phyloP scores from a whole-genome alignment of 2,797 vertebrate species.

The Cryptoblepharus egeriae region DNA sequence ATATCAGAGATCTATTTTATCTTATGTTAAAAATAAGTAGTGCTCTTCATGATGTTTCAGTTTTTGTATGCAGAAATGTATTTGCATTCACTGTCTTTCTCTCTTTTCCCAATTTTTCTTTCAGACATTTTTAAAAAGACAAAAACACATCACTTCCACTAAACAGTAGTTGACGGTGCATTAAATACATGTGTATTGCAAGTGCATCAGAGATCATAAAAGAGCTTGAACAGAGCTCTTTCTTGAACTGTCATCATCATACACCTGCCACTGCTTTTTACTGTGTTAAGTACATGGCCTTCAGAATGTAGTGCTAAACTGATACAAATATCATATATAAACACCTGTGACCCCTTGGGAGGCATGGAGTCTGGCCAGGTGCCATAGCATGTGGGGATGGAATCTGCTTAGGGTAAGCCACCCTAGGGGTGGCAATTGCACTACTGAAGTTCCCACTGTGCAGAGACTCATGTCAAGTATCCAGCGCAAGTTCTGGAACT shows the following conservation, averaged over 20 bases:
- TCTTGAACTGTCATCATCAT: background rate
- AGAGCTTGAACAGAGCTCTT: background rate
- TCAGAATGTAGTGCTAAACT: background rate
- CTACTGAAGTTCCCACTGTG: too few species aligned
- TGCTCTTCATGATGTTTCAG: constrained; percentile 15
- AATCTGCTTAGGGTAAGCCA: too few species aligned
- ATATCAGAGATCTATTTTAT: constrained; percentile 29
- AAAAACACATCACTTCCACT: background rate
- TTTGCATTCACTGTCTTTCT: constrained; percentile 14
- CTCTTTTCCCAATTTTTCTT: background rate
- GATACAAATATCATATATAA: background rate
- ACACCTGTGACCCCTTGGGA: too few species aligned
- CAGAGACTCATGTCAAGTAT: too few species aligned
- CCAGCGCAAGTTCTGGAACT: too few species aligned
- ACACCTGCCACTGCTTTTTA: background rate
- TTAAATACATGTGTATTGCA: background rate
- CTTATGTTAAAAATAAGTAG: constrained; percentile 18
- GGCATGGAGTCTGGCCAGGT: too few species aligned
- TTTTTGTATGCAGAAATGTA: constrained; percentile 15
- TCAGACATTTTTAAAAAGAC: background rate
- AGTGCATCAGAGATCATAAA: background rate
- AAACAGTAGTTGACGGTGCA: background rate
- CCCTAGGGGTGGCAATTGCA: too few species aligned
- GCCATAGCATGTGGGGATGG: too few species aligned
- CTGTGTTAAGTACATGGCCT: background rate